Evolutionary conservation across 2,113 vertebrate genomes (phyloP), one percentile per base, ranked within the genome.

Genomic region (Cranoglanis bouderius): DNA sequence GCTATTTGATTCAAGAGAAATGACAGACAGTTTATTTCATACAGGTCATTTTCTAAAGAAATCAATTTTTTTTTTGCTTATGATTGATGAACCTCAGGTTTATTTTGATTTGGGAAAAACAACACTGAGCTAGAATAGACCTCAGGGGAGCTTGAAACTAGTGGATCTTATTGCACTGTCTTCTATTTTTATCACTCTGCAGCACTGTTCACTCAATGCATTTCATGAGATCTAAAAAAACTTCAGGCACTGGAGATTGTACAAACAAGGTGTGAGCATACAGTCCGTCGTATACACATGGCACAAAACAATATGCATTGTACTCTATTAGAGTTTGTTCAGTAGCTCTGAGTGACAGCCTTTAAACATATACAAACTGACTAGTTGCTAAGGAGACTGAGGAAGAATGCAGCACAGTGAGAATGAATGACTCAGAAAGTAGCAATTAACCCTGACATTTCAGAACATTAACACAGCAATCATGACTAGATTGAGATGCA

Each of bases 351-450:
- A 90, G 74, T 75, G 70, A 90, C 61, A 91, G 83, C 85, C 77
- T 87, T 70, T 80, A 90, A 59, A 82, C 82, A 85, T 57, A 90
- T 63, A 75, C 61, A 83, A 70, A 89, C 85, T 65, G 87, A 87
- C 74, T 65, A 83, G 90, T 92, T 92, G 91, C 92, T 89, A 90
- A 82, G 91, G 92, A 89, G 88, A 92, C 91, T 46, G 26, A 81
- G 67, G 78, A 85, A 77, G 85, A 90, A 88, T 87, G 85, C 61
- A 85, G 78, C 51, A 43, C 55, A 72, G 75, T 75, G 87, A 81
- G 72, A 88, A 92, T 89, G 87, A 92, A 87, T 91, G 85, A 90
- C 61, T 78, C 74, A 82, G 77, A 82, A 75, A 77, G 87, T 75
- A 85, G 86, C 67, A 87, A 90, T 91, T 90, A 88, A 88, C 82